Conservation (phyloP, 2,888 invertebrate genomes). For the Ctenicera cuprea region DNA sequence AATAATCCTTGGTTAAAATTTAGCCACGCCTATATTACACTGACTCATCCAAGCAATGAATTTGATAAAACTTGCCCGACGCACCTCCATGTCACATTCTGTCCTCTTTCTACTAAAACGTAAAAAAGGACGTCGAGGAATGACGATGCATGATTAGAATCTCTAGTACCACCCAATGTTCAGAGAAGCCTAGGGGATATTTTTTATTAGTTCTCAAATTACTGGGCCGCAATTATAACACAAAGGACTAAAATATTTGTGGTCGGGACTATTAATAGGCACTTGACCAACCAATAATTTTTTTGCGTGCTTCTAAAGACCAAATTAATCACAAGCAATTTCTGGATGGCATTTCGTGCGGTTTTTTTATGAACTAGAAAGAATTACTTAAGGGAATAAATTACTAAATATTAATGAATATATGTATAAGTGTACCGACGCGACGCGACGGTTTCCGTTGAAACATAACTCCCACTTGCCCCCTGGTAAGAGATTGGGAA, state of each 20-base stretch:
- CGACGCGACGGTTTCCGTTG: not conserved
- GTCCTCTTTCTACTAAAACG: not conserved
- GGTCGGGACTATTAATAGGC: conserved; percentile 10
- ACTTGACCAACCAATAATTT: not conserved
- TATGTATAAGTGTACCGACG: not conserved
- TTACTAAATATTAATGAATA: conserved; percentile 6
- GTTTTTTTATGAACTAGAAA: not conserved
- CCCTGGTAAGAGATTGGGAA: not conserved
- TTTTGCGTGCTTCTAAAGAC: not conserved
- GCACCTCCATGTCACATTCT: not conserved
- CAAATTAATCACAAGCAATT: conserved; percentile 5
- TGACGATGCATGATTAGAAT: not conserved
- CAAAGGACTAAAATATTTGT: conserved; percentile 20
- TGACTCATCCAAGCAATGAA: conserved; percentile 16
- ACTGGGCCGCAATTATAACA: conserved; percentile 20
- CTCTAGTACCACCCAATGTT: not conserved
- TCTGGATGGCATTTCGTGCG: conserved; percentile 6
- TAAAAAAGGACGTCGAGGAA: not conserved
- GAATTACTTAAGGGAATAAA: conserved; percentile 6
- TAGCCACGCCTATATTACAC: conserved; percentile 19
- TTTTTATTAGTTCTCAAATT: conserved; percentile 21
- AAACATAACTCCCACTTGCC: conserved; percentile 7
- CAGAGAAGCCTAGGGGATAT: not conserved
- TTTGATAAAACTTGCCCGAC: not conserved
- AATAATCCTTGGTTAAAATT: conserved; percentile 29